Base-by-base conservation (phyloP, 1,140 invertebrate genomes). In the Bombus haemorrhoidalis region DNA sequence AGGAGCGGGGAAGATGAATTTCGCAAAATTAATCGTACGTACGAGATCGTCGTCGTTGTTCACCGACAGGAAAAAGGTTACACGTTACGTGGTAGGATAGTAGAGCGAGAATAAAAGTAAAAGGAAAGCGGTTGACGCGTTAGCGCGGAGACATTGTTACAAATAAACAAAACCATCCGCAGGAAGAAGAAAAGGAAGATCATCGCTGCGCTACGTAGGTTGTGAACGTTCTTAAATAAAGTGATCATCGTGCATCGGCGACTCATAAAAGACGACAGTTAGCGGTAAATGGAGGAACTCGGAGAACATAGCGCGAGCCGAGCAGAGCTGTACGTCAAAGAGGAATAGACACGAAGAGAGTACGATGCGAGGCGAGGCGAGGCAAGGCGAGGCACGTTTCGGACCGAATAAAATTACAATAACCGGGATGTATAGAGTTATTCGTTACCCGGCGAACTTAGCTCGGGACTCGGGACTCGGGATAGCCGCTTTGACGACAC, bases 361-460 rank as follows among this genome's bases (percentile, higher is more conserved):
- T 59, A 74, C 57, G 79, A 32, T 13, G 2, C 13, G n/a, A 66
- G n/a, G 0, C n/a, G 62, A 81, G 77, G 1, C n/a, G n/a, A 66
- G 64, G 13, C 64, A 0, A 81, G 80, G 78, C 68, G 81, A 76
- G 41, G 80, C 79, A 71, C 84, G 71, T 91, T 90, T 89, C 76
- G 83, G 73, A 90, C 81, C 88, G 80, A 91, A 92, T 92, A 91
- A 92, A 92, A 92, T 89, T 85, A 92, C 72, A 91, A 92, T 78
- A 88, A 91, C 89, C 68, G 75, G 75, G 47, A 64, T 74, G 73
- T 87, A 92, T 91, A 86, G 88, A 91, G 90, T 91, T 86, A 91
- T 92, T 87, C 82, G 76, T 87, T 88, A 86, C 82, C 87, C 75
- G 90, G 76, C 75, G 22, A 84, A 79, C 47, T 53, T 64, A 86